Evolutionary conservation across 2,797 vertebrate species (phyloP).

Genomic region (Pangasius djambal): DNA sequence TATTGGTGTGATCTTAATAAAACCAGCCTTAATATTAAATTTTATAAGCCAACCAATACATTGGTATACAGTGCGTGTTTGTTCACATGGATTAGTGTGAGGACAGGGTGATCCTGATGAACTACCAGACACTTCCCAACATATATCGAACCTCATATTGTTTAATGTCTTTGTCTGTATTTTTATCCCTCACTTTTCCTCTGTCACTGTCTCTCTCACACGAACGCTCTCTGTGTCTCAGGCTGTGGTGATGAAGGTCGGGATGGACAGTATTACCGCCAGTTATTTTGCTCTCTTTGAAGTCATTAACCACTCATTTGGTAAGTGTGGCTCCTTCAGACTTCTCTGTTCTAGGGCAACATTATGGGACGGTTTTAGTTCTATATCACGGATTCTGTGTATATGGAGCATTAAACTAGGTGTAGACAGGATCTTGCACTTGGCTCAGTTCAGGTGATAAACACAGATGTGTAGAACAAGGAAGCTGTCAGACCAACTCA

Average conservation of each 20-base stretch:
- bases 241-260: constrained; percentile 91
- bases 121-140: neutral
- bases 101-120: neutral
- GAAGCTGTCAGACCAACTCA: neutral
- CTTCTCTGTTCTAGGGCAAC: neutral
- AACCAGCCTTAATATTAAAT: neutral
- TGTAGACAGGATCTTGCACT: neutral
- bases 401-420: neutral
- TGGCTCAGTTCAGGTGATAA: neutral
- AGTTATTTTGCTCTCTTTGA: constrained; percentile 98
- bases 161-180: neutral
- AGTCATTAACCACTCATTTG: constrained; percentile 97
- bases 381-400: neutral
- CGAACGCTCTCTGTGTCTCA: constrained; percentile 58
- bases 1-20: neutral
- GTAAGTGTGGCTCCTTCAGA: constrained; percentile 74
- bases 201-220: constrained; percentile 20
- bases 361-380: too few species aligned
- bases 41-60: neutral
- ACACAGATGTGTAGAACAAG: neutral
- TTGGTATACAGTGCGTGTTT: neutral
- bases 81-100: neutral
- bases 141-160: neutral
- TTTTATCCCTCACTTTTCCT: constrained; percentile 33
- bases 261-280: constrained; percentile 92